Conservation (phyloP, 2,797 vertebrate species). For the Lepilemur septentrionalis region DNA sequence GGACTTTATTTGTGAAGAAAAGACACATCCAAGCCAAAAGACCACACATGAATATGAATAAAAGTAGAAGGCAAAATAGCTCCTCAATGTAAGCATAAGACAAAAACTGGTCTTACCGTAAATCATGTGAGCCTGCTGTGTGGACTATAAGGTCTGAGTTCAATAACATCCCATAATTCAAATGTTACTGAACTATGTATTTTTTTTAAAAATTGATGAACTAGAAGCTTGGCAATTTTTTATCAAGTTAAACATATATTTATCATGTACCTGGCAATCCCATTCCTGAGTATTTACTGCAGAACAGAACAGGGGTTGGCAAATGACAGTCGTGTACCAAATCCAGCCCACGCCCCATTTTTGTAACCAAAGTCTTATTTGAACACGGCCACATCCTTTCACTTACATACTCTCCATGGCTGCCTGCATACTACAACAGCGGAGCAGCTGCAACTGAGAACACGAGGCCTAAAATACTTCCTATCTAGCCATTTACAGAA, state of each 20-base stretch:
- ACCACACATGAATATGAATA: background rate
- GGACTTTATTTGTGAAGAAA: background rate
- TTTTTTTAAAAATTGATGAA: background rate
- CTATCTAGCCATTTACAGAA: background rate
- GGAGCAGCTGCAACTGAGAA: background rate
- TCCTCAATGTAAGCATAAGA: background rate
- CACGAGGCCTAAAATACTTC: background rate
- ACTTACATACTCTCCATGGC: background rate
- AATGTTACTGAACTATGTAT: background rate
- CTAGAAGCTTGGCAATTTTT: background rate
- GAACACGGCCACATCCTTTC: background rate
- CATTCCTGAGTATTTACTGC: background rate
- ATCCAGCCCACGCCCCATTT: background rate
- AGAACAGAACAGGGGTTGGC: background rate
- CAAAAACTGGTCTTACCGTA: background rate
- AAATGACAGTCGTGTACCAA: background rate
- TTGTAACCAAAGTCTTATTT: background rate
- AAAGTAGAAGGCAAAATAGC: slow-evolving; percentile 12
- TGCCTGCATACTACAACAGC: background rate
- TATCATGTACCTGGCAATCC: background rate
- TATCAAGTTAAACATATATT: slow-evolving; percentile 1
- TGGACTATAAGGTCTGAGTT: background rate
- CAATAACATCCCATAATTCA: background rate
- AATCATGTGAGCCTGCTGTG: background rate
- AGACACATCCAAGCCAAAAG: background rate